Base-by-base conservation (phyloP, 2,113 vertebrate genomes). In the Tenrec ecaudatus region DNA sequence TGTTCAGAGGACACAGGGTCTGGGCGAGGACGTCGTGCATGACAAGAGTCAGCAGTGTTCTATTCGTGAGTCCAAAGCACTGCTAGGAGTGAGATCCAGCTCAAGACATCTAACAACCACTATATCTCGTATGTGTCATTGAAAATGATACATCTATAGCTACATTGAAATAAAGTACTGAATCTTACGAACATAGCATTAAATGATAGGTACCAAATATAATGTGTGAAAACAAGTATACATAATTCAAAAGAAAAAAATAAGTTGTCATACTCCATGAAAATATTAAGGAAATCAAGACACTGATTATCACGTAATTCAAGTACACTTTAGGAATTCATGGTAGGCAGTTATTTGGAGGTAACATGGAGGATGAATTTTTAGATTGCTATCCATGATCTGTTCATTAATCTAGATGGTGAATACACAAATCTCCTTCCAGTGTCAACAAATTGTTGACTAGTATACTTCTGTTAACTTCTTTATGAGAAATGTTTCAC, bases 401-500 rank as follows among this genome's bases (percentile, higher is more conserved):
- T 78, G 3, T 47, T 36, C 85, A 36, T 81, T 71, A 64, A 71
- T 29, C 15, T 57, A 36, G 0, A 2, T 68, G 12, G 5, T 36
- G 4, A 60, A 53, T 77, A 3, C 40, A 47, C 0, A 33, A 2
- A 2, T 66, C 12, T 76, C 38, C 4, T 1, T 8, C 0, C n/a
- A n/a, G n/a, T n/a, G n/a, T 29, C 57, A 40, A 27, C 29, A 80
- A 60, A 71, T 20, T 27, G 27, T n/a, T 82, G 15, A 60, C 19
- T 5, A n/a, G 0, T 8, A 14, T n/a, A 43, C 25, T 80, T 43
- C 23, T 25, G 5, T 31, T 90, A 76, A 31, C 5, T 33, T 38
- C 77, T 92, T 6, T 53, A 33, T 27, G 9, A 58, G 43, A 96
- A 4, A 11, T 66, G 86, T 71, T 89, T 92, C 64, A 17, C 27